phyloP scores from a whole-genome alignment of 53 echinoderm and acorn worm genomes.

The Zoroaster sp. region DNA sequence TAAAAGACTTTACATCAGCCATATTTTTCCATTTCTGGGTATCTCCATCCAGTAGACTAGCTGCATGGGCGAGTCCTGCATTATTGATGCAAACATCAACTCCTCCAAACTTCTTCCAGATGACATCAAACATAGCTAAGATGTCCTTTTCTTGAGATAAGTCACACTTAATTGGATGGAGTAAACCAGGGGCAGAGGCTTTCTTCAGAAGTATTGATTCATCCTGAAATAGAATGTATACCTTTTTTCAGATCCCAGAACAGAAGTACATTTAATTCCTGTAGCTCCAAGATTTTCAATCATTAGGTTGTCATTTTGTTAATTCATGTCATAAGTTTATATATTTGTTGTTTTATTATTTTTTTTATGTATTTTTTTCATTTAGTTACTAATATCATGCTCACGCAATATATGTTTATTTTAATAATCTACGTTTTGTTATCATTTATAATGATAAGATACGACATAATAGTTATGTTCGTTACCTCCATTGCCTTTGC shows the following conservation, averaged over 20 bases:
- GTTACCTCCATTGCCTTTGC: neutral
- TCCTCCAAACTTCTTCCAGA: slow-evolving; percentile 59
- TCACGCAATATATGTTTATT: too few relatives aligned
- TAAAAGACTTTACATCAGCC: slow-evolving; percentile 34
- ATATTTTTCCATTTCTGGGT: slow-evolving; percentile 41
- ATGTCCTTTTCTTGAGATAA: slow-evolving; percentile 53
- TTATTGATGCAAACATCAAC: slow-evolving; percentile 79
- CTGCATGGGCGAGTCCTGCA: slow-evolving; percentile 41
- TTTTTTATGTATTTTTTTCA: too few relatives aligned
- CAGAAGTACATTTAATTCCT: neutral
- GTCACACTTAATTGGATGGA: slow-evolving; percentile 61
- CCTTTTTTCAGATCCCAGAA: too few relatives aligned
- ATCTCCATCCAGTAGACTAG: slow-evolving; percentile 52
- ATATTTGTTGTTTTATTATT: too few relatives aligned
- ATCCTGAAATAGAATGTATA: too few relatives aligned
- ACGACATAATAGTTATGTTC: too few relatives aligned
- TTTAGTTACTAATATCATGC: too few relatives aligned
- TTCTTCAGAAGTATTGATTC: slow-evolving; percentile 2
- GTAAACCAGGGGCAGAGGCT: slow-evolving; percentile 6
- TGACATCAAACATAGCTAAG: slow-evolving; percentile 61
- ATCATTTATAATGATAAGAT: too few relatives aligned
- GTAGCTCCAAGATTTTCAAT: too few relatives aligned
- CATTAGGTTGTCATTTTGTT: too few relatives aligned
- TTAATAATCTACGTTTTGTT: too few relatives aligned
- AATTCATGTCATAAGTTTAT: too few relatives aligned